Conservation (phyloP, 2,797 vertebrate genomes). For the Myioborus miniatus region DNA sequence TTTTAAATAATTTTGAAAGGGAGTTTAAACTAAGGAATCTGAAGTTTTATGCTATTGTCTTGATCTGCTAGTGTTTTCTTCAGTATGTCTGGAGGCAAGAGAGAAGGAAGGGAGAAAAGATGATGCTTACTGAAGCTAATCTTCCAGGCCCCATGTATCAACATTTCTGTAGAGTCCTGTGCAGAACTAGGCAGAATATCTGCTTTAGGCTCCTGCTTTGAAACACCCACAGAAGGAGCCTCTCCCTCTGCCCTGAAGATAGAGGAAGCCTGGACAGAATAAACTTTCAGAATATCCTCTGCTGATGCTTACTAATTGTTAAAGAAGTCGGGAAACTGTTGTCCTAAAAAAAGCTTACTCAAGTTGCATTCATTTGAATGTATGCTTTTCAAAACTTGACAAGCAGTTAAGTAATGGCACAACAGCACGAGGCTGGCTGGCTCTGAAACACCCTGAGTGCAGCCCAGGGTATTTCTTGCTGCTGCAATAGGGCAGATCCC, state of each 20-base stretch:
- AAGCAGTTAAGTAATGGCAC: neutral
- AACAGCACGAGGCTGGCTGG: neutral
- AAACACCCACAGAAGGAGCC: neutral
- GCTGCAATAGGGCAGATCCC: neutral
- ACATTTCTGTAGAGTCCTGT: neutral
- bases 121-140: neutral
- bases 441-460: neutral
- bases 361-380: neutral
- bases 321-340: neutral
- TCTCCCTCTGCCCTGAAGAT: neutral
- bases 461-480: neutral
- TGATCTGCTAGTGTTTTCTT: neutral
- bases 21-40: neutral
- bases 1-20: neutral
- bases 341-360: neutral
- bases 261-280: neutral
- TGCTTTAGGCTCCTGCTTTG: neutral
- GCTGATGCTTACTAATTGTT: neutral
- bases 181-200: neutral
- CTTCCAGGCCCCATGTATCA: neutral
- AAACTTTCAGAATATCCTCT: neutral
- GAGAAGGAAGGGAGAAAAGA: neutral
- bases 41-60: neutral
- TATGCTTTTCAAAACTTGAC: neutral
- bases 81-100: neutral